Conservation (phyloP, 2,888 invertebrate genomes). For the Ctenicera cuprea region DNA sequence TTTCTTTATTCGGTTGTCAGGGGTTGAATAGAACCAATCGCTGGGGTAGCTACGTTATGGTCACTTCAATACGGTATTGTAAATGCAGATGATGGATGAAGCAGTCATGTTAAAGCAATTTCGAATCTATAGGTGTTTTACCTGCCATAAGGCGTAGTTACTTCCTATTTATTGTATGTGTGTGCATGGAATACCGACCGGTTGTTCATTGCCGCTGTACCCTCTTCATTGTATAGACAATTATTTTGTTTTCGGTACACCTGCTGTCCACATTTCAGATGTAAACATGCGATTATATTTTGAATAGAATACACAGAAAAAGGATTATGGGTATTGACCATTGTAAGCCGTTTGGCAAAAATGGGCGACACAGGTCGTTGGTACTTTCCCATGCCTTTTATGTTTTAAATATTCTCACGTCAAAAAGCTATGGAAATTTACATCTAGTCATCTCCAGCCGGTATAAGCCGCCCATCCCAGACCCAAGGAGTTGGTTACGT, state of each 20-base stretch:
- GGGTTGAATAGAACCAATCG: conserved; percentile 55
- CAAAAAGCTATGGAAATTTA: no score
- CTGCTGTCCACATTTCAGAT: conserved; percentile 42
- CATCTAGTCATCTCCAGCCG: no score
- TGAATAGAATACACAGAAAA: conserved; percentile 17
- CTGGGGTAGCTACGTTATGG: conserved; percentile 53
- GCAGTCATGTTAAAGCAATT: conserved; percentile 56
- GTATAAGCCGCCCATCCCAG: no score
- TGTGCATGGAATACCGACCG: conserved; percentile 7
- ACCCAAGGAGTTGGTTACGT: no score
- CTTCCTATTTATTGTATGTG: conserved; percentile 42
- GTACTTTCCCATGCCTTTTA: no score
- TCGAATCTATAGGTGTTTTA: conserved; percentile 49
- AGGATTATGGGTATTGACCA: conserved; percentile 6
- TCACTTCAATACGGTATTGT: conserved; percentile 56
- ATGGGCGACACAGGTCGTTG: no score
- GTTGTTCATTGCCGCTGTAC: conserved; percentile 31
- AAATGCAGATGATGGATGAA: conserved; percentile 56
- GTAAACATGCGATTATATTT: conserved; percentile 43
- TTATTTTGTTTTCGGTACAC: conserved; percentile 48
- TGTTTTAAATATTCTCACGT: no score
- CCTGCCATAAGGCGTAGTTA: conserved; percentile 46
- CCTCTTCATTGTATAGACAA: conserved; percentile 19
- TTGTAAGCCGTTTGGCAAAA: no score
- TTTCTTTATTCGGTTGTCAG: conserved; percentile 57